Base-by-base conservation (phyloP, 2,113 vertebrate genomes). In the Dendropsophus ebraccatus region DNA sequence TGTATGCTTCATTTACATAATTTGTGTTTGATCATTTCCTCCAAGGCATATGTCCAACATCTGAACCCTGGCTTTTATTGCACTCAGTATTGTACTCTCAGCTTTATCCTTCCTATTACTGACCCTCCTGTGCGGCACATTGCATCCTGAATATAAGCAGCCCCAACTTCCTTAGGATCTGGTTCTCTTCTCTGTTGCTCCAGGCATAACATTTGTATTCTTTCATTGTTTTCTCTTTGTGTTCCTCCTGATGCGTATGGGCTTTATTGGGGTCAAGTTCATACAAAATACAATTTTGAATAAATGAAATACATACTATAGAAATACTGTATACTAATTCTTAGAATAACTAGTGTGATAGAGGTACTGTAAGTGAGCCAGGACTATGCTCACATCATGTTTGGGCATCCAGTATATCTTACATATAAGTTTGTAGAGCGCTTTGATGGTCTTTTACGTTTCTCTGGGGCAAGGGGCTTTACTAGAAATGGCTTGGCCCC, bases 1-100 rank as follows among this genome's bases (percentile, higher is more conserved):
- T 75, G 54, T 32, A 67, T 79, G 30, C 30, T 54, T 79, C 35
- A 85, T 85, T 85, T 78, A 70, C 62, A 85, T 75, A 84, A 84
- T 65, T 62, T 65, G 65, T 85, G 45, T 85, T 69, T 85, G 83
- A 85, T 85, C 74, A 69, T 79, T 52, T 79, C 75, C 84, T 70
- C 60, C 23, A 41, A 70, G 84, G 74, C 84, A 85, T 84, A 35
- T 84, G 83, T 56, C 60, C 58, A 79, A 69, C 60, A 79, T 67
- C 75, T 85, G 84, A 85, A 50, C 41, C 37, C 76, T 67, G 45
- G 67, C 28, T 85, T 78, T 50, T 60, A 60, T 83, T 76, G 52
- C 70, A 70, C 35, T 19, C 23, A 41, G 49, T 56, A 37, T 45
- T 56, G 58, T 74, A 67, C 28, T 49, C 28, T 50, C 56, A 21